phyloP scores from a whole-genome alignment of 1,140 invertebrate genomes.

The Galleria mellonella region DNA sequence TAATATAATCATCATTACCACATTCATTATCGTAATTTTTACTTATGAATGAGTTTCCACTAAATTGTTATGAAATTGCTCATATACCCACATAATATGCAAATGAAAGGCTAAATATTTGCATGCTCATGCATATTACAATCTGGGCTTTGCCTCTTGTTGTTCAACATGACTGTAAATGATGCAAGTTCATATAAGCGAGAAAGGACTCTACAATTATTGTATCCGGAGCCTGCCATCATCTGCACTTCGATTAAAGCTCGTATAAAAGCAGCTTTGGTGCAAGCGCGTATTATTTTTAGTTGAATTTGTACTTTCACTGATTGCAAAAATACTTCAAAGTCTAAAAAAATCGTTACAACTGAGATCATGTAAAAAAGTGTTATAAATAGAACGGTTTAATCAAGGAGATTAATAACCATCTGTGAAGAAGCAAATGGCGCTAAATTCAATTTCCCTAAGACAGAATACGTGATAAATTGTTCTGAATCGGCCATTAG shows the following conservation, averaged over 20 bases:
- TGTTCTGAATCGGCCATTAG: conserved; percentile 52
- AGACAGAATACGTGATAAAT: conserved; percentile 56
- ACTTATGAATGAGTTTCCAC: neutral
- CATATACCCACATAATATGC: neutral
- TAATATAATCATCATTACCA: too few relatives aligned
- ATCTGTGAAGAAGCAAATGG: conserved; percentile 19
- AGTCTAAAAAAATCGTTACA: too few relatives aligned
- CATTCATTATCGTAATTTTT: conserved; percentile 4
- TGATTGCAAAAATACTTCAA: too few relatives aligned
- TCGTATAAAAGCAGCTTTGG: neutral
- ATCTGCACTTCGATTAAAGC: conserved; percentile 13
- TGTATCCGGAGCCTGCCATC: conserved; percentile 25
- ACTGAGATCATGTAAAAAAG: neutral
- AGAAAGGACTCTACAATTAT: conserved; percentile 23
- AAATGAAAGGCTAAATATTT: neutral
- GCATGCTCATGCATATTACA: conserved; percentile 4
- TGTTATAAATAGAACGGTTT: conserved; percentile 21
- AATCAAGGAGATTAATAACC: conserved; percentile 29
- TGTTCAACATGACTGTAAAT: conserved; percentile 7
- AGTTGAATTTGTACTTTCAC: neutral
- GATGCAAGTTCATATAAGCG: conserved; percentile 14
- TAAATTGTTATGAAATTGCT: conserved; percentile 1
- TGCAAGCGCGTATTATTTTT: neutral
- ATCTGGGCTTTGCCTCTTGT: conserved; percentile 5
- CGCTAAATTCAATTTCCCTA: conserved; percentile 46